phyloP scores from a whole-genome alignment of 2,797 vertebrate genomes.

The Hipposideros larvatus region DNA sequence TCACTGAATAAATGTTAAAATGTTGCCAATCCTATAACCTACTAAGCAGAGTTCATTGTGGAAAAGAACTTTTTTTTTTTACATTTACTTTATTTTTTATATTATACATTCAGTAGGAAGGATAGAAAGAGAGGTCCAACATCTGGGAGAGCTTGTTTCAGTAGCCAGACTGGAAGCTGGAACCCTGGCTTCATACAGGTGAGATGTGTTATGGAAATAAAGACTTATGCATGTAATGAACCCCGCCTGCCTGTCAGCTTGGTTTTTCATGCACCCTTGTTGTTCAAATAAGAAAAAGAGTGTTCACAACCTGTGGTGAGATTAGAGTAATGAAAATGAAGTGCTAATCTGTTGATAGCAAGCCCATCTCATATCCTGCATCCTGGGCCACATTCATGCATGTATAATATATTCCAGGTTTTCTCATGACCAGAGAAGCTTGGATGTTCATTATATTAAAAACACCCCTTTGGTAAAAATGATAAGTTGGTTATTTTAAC shows the following conservation, averaged over 20 bases:
- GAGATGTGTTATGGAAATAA: slow-evolving; percentile 80
- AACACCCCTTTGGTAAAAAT: slow-evolving; percentile 72
- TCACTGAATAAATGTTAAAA: slow-evolving; percentile 33
- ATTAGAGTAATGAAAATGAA: slow-evolving; percentile 84
- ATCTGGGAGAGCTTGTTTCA: slow-evolving; percentile 81
- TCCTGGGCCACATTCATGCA: slow-evolving; percentile 68
- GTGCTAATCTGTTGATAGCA: slow-evolving; percentile 82
- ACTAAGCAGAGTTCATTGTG: neutral
- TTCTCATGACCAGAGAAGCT: slow-evolving; percentile 69
- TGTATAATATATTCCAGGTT: slow-evolving; percentile 84
- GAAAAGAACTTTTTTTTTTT: slow-evolving; percentile 53
- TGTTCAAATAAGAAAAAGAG: slow-evolving; percentile 79
- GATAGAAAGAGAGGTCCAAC: slow-evolving; percentile 19
- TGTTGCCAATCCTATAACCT: neutral
- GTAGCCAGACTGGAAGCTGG: slow-evolving; percentile 79
- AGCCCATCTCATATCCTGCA: slow-evolving; percentile 79
- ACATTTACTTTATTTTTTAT: slow-evolving; percentile 45
- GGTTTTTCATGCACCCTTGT: slow-evolving; percentile 79
- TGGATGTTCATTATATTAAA: slow-evolving; percentile 77
- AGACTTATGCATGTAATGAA: slow-evolving; percentile 79
- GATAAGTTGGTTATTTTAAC: slow-evolving; percentile 73
- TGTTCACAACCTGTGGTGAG: slow-evolving; percentile 77
- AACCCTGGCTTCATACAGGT: slow-evolving; percentile 83
- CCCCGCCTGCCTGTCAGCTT: slow-evolving; percentile 76
- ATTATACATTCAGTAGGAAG: slow-evolving; percentile 44